phyloP scores from a whole-genome alignment of 2,888 invertebrate species.

The Cactoblastis cactorum region DNA sequence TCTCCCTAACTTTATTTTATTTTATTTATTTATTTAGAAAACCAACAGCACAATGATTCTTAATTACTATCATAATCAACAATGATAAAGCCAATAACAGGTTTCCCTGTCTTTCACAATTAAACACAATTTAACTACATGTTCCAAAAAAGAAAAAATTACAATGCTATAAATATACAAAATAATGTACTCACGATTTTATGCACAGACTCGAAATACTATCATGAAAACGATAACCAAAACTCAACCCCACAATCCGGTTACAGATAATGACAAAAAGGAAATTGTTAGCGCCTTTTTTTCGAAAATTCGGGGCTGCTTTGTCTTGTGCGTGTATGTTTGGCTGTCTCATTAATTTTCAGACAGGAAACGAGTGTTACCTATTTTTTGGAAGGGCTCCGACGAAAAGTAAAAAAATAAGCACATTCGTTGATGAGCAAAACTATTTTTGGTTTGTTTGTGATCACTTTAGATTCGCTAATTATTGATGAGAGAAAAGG shows the following conservation, averaged over 20 bases:
- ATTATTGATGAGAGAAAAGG: too few species aligned
- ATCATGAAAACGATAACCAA: not conserved
- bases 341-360: conserved; percentile 19
- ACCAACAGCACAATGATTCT: too few species aligned
- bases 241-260: conserved; percentile 8
- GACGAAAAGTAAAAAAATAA: not conserved
- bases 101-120: too few species aligned
- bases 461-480: not conserved
- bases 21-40: too few species aligned
- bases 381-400: conserved; percentile 15
- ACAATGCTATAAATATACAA: too few species aligned
- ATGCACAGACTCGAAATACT: not conserved
- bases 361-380: conserved; percentile 16
- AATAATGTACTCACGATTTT: not conserved
- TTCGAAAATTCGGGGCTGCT: conserved; percentile 13
- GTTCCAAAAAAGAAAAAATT: too few species aligned
- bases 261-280: conserved; percentile 21
- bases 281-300: conserved; percentile 22
- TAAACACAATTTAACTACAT: too few species aligned
- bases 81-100: too few species aligned
- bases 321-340: conserved; percentile 16
- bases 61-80: too few species aligned
- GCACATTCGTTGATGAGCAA: not conserved
- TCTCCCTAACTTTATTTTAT: too few species aligned
- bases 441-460: conserved; percentile 7